A percentile compares a stretch with the other conserved stretches of the same genome.
Conservation (phyloP, 2,113 vertebrate genomes). For the Misgurnus mizolepis region DNA sequence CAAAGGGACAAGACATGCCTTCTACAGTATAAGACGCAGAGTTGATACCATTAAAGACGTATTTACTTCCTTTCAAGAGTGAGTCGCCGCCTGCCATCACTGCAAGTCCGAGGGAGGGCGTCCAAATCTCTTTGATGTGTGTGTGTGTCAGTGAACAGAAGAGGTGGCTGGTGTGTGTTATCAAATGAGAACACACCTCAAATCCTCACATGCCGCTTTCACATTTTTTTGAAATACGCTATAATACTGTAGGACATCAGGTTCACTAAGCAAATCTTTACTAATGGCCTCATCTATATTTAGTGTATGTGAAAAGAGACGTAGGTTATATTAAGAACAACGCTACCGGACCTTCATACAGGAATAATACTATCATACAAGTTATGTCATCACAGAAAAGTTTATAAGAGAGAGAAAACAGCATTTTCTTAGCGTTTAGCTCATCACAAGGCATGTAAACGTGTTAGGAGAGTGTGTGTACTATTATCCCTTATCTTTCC, state of each 20-base stretch:
- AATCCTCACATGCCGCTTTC: neutral
- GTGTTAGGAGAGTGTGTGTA: conserved; percentile 62
- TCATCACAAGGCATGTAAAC: conserved; percentile 51
- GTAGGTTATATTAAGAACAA: too few species aligned
- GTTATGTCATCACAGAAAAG: neutral
- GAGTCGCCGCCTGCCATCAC: neutral
- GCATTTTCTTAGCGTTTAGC: conserved; percentile 15
- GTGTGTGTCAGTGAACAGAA: neutral
- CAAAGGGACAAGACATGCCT: neutral
- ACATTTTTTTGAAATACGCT: neutral
- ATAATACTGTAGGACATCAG: neutral
- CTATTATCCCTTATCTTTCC: conserved; percentile 66
- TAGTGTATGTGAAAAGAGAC: too few species aligned
- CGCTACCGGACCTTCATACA: too few species aligned
- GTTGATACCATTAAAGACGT: neutral
- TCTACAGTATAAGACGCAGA: neutral
- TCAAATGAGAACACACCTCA: conserved; percentile 1
- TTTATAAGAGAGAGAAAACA: neutral
- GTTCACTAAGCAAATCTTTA: neutral
- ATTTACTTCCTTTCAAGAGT: conserved; percentile 5
- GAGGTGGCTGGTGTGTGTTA: neutral
- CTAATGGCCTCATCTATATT: neutral
- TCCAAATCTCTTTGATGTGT: conserved; percentile 44
- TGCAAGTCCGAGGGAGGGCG: neutral
- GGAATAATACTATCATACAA: neutral